Conservation (phyloP, 2,888 invertebrate genomes). For the Augiades crinisus region DNA sequence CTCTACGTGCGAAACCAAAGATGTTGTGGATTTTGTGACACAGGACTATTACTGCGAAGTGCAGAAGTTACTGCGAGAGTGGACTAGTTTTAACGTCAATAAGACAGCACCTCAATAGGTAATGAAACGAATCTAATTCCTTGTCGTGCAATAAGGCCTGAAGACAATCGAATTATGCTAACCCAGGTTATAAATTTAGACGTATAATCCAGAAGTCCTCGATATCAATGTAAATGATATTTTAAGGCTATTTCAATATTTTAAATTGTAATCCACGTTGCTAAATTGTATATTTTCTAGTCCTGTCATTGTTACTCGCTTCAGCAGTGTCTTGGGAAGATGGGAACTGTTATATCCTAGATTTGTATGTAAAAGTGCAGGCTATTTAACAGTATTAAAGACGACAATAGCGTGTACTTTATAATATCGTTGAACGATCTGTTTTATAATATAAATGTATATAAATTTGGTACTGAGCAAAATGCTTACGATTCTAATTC, state of each 20-base stretch:
- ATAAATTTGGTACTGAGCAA: background rate
- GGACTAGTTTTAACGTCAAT: background rate
- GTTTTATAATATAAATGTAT: constrained; percentile 18
- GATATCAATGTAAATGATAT: background rate
- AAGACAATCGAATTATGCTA: background rate
- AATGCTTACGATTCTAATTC: constrained; percentile 11
- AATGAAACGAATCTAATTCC: background rate
- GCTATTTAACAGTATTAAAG: constrained; percentile 36
- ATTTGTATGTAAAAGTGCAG: constrained; percentile 27
- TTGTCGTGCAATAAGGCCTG: background rate
- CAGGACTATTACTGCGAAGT: background rate
- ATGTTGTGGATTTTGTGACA: constrained; percentile 29
- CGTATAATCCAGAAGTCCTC: background rate
- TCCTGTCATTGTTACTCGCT: constrained; percentile 36
- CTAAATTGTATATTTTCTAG: constrained; percentile 35
- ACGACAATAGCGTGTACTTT: constrained; percentile 32
- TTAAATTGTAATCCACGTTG: background rate
- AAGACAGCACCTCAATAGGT: background rate
- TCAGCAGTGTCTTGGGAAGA: constrained; percentile 24
- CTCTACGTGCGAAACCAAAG: constrained; percentile 67
- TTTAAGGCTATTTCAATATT: background rate
- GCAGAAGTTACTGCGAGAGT: background rate
- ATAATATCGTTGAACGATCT: constrained; percentile 30
- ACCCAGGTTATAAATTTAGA: constrained; percentile 2
- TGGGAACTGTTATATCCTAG: background rate